Conservation (phyloP, 35 echinoderm and acorn worm genomes). For the Hemicentrotus pulcherrimus region DNA sequence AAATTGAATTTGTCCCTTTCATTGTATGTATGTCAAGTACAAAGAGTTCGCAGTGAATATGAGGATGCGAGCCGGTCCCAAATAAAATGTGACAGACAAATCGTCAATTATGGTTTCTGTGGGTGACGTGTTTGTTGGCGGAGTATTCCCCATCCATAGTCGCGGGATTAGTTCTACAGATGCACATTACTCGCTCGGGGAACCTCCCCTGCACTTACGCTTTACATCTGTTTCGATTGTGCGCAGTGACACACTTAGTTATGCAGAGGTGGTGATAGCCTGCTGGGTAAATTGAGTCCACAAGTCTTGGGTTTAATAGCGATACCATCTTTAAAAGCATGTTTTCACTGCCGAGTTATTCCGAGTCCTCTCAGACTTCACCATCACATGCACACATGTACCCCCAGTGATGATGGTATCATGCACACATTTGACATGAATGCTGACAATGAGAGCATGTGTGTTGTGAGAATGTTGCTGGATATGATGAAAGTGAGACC, state of each 20-base stretch:
- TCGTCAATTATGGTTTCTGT: slow-evolving; percentile 11
- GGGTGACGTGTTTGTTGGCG: slow-evolving; percentile 8
- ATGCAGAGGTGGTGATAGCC: slow-evolving; percentile 30
- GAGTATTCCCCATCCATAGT: not conserved
- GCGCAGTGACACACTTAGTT: slow-evolving; percentile 34
- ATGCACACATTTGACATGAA: not conserved
- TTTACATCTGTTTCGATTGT: slow-evolving; percentile 40
- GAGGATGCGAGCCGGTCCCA: not conserved
- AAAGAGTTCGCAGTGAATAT: not conserved
- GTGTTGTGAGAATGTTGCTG: not conserved
- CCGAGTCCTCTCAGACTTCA: not conserved
- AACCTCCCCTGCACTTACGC: slow-evolving; percentile 39
- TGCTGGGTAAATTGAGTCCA: slow-evolving; percentile 44
- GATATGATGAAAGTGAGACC: slow-evolving; percentile 8
- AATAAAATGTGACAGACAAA: slow-evolving; percentile 13
- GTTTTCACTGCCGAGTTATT: not conserved
- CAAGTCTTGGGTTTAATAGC: slow-evolving; percentile 29
- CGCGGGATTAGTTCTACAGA: slow-evolving; percentile 34
- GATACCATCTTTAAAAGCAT: slow-evolving; percentile 28
- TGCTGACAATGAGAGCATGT: not conserved
- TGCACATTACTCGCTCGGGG: not conserved
- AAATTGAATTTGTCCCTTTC: slow-evolving; percentile 4
- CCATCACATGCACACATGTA: not conserved
- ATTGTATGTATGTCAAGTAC: slow-evolving; percentile 18
- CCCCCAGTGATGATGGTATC: not conserved